phyloP scores from a whole-genome alignment of 1,140 invertebrate genomes.

The Papilio xuthus region DNA sequence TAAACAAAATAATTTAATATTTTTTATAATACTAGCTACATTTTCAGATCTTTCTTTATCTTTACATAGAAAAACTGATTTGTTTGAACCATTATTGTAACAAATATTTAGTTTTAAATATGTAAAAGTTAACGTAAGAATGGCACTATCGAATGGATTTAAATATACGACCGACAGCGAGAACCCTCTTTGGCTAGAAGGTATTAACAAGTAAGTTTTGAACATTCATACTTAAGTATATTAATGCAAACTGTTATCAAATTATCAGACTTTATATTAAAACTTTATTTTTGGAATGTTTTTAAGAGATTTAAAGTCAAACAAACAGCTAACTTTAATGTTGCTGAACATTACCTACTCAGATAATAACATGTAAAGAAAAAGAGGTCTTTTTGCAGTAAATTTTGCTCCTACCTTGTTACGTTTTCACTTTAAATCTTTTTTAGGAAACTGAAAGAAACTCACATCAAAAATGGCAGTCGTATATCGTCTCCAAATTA shows the following conservation, averaged over 20 bases:
- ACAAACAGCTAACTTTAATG: not conserved
- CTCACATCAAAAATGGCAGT: conserved; percentile 61
- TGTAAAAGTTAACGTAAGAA: conserved; percentile 62
- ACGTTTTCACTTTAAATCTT: not conserved
- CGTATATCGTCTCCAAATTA: conserved; percentile 43
- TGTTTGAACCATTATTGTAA: conserved; percentile 28
- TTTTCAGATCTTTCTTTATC: not conserved
- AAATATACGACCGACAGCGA: conserved; percentile 59
- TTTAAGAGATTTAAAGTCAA: not conserved
- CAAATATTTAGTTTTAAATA: conserved; percentile 31
- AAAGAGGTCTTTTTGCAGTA: not conserved
- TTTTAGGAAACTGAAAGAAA: conserved; percentile 75
- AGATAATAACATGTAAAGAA: not conserved
- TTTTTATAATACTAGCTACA: not conserved
- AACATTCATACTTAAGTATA: not conserved
- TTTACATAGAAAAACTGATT: conserved; percentile 30
- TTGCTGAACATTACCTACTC: not conserved
- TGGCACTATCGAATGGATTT: conserved; percentile 65
- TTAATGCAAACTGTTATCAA: not conserved
- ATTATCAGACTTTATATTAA: not conserved
- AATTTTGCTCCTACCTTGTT: not conserved
- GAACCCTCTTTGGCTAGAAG: conserved; percentile 72
- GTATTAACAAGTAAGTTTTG: conserved; percentile 71
- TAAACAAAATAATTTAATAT: conserved; percentile 1
- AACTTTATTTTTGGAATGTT: too few relatives aligned